Percentiles rank a stretch among this genome's conserved stretches.
Evolutionary conservation across 2,797 vertebrate genomes (phyloP).

Genomic region (Scolopax bukidnonensis): DNA sequence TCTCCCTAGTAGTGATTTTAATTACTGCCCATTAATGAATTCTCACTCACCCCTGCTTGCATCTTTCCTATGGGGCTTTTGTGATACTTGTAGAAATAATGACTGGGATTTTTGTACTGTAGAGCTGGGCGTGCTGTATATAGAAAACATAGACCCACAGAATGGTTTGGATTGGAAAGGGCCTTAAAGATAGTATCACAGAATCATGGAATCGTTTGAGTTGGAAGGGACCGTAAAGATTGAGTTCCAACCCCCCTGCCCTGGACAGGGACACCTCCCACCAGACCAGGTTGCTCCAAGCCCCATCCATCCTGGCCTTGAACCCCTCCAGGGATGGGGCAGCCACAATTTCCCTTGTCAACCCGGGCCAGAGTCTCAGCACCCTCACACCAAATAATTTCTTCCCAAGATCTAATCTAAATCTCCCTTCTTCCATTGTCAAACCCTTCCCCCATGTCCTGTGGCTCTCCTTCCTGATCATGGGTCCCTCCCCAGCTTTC

Average conservation of each 20-base stretch:
- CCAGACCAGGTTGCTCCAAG: not conserved
- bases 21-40: not conserved
- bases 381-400: not conserved
- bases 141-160: not conserved
- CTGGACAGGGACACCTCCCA: not conserved
- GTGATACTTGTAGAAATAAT: not conserved
- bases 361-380: not conserved
- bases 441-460: not conserved
- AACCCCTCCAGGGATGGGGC: not conserved
- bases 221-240: not conserved
- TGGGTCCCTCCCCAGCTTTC: not conserved
- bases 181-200: not conserved
- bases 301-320: not conserved
- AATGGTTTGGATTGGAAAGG: not conserved
- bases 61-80: not conserved
- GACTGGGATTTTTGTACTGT: not conserved
- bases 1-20: not conserved
- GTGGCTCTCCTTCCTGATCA: not conserved
- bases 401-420: not conserved
- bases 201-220: not conserved
- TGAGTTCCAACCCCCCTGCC: not conserved
- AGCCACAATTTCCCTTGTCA: not conserved
- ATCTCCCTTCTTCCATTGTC: not conserved
- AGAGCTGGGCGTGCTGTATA: rapidly evolving
- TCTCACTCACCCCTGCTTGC: not conserved